Percentiles rank a stretch among this genome's conserved stretches.
Conservation (phyloP, 1,140 invertebrate genomes). For the Hylaeus volcanicus region DNA sequence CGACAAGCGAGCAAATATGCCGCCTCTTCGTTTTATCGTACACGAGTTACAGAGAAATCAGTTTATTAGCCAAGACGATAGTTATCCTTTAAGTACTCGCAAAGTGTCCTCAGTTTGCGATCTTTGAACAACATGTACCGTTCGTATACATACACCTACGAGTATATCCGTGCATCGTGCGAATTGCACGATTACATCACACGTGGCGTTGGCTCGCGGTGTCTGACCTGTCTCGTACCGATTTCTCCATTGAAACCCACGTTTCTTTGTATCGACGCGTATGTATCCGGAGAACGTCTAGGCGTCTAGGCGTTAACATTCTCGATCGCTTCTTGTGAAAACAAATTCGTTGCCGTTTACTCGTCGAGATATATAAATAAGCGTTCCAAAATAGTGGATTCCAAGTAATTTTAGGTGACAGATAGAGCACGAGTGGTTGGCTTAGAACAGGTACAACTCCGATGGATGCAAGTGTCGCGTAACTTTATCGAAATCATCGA, state of each 20-base stretch:
- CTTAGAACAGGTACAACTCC: no score
- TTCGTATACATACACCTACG: not conserved
- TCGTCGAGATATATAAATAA: not conserved
- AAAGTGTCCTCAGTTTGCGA: no score
- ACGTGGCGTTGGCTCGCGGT: constrained; percentile 7
- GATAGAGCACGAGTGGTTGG: no score
- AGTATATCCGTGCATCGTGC: not conserved
- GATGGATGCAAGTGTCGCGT: no score
- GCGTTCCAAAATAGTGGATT: no score
- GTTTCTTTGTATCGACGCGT: constrained; percentile 42
- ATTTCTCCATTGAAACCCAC: constrained; percentile 52
- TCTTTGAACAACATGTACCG: no score
- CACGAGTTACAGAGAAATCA: not conserved
- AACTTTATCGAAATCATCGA: no score
- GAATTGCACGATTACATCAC: constrained; percentile 36
- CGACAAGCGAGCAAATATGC: not conserved
- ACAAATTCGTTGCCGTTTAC: no score
- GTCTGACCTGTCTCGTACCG: constrained; percentile 10
- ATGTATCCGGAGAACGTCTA: constrained; percentile 29
- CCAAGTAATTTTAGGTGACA: no score
- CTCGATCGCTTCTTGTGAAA: constrained; percentile 7
- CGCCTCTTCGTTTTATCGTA: not conserved
- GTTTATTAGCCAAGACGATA: not conserved
- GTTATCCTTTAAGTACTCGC: no score
- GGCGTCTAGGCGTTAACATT: constrained; percentile 33